Conservation (phyloP, 2,888 invertebrate genomes). For the Atrina japonica region DNA sequence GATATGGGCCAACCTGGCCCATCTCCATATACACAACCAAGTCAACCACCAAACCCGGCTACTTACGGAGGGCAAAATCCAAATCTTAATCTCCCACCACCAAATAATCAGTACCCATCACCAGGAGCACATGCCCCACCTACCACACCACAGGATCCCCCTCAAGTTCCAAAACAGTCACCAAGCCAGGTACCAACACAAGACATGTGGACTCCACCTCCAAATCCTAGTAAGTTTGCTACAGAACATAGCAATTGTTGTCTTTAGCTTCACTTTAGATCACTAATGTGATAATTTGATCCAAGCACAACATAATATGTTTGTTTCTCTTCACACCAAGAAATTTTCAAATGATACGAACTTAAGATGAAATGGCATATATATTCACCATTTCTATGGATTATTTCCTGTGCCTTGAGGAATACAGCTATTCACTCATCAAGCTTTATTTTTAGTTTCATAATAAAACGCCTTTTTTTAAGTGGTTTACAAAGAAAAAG, state of each 20-base stretch:
- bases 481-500: no score
- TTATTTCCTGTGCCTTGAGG: no score
- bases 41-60: constrained; percentile 3
- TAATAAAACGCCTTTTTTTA: no score
- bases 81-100: constrained; percentile 24
- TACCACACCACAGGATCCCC: constrained; percentile 60
- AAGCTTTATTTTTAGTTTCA: no score
- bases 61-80: constrained; percentile 1
- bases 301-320: no score
- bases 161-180: constrained; percentile 33
- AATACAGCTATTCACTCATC: no score
- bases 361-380: no score
- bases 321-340: no score
- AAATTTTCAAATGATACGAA: no score
- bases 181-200: constrained; percentile 35
- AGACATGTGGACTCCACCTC: constrained; percentile 65
- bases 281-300: no score
- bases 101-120: constrained; percentile 44
- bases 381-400: no score
- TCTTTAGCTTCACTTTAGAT: no score
- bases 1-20: not conserved
- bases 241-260: not conserved
- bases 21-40: constrained; percentile 7
- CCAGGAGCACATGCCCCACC: constrained; percentile 64
- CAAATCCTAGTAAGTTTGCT: constrained; percentile 61